Evolutionary conservation across 1,140 invertebrate species (phyloP), one percentile per base, ranked within the genome.

Genomic region (Cryptotermes secundus): DNA sequence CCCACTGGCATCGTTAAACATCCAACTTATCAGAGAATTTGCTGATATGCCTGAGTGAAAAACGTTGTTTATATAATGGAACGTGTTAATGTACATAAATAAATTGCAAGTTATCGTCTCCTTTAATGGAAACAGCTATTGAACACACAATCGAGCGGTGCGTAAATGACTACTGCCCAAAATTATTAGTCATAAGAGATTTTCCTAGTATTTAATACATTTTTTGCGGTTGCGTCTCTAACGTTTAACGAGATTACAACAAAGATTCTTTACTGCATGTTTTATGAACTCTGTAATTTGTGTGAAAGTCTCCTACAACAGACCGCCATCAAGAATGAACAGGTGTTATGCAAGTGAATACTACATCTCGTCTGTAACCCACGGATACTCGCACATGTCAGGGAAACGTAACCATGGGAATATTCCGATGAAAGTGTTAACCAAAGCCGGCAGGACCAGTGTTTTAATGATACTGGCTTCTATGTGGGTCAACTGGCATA

Each of bases 221-320:
- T n/a, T 31, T 72, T 72, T 2, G 26, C 1, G 59, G n/a, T n/a
- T n/a, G 9, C 4, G 6, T 26, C 31, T 12, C 0, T 4, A 72
- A 72, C 31, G 7, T 31, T 26, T 72, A 72, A 72, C n/a, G 14
- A 72, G 59, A 72, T 72, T 72, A 72, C n/a, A 72, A 12, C 59
- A 72, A n/a, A 31, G 26, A 72, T 72, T n/a, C 24, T 0, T 16
- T 26, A 14, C 59, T 72, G 26, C 59, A 72, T 72, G 26, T 31
- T 72, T 72, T 72, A 72, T 72, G 26, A 72, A 72, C n/a, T 31
- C 59, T n/a, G 59, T 72, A n/a, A 72, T 72, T 6, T 72, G 59
- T 72, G 59, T 72, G 59, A 72, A 72, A 72, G 59, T 72, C n/a
- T n/a, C 31, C 14, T 72, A 19, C 26, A 31, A 31, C 26, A 31